Evolutionary conservation across 2,113 vertebrate species (phyloP).

Genomic region (Paedocypris sp.): DNA sequence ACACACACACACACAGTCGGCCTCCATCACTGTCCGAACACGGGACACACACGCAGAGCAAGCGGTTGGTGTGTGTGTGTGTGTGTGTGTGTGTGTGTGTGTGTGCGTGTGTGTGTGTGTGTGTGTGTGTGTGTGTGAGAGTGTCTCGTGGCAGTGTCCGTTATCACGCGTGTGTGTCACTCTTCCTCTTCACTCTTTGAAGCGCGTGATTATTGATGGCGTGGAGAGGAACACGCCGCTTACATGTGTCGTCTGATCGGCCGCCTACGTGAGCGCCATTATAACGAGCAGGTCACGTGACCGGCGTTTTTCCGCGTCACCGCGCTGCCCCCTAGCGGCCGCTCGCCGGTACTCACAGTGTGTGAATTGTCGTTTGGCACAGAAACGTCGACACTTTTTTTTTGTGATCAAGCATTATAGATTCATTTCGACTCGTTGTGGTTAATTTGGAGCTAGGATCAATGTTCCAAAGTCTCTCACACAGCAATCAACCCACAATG

Average conservation of each 20-base stretch:
- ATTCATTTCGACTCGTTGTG: too few relatives aligned
- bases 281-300: constrained; percentile 52
- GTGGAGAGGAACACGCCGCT: constrained; percentile 53
- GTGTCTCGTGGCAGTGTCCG: background rate
- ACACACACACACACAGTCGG: too few relatives aligned
- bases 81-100: constrained; percentile 58
- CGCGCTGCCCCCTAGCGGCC: constrained; percentile 64
- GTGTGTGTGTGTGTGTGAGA: background rate
- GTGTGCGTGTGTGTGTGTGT: constrained; percentile 21
- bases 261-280: constrained; percentile 64
- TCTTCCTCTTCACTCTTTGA: constrained; percentile 9
- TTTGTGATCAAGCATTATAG: too few relatives aligned
- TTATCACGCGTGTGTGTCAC: constrained; percentile 15
- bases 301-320: constrained; percentile 29
- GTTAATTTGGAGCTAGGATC: too few relatives aligned
- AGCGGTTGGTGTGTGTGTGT: constrained; percentile 52
- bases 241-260: constrained; percentile 63
- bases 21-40: constrained; percentile 8
- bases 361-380: too few relatives aligned
- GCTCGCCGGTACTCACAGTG: too few relatives aligned
- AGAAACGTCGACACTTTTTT: too few relatives aligned
- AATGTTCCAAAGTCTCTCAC: too few relatives aligned
- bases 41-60: constrained; percentile 30
- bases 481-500: too few relatives aligned
- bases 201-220: constrained; percentile 34